These are phyloP conservation scores for Sphyrna mokarran DNA, from an alignment of 2,113 vertebrate species.

Conservation along the genomic window DNA sequence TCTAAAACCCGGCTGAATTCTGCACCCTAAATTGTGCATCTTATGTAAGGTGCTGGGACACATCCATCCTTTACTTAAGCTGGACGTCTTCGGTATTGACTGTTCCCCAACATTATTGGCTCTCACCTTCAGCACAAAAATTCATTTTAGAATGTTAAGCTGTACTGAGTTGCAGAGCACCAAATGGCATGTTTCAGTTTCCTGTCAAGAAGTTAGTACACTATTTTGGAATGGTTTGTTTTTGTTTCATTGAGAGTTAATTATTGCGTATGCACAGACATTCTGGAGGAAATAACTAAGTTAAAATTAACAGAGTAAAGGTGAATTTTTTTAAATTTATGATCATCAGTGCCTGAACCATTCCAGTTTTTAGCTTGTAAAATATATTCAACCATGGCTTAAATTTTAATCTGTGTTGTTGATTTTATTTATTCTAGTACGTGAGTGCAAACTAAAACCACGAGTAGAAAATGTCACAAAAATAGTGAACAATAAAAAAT, in stretches of 20 bases:
- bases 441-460: rapidly evolving
- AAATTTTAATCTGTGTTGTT: neutral
- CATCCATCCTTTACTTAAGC: neutral
- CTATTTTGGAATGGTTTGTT: neutral
- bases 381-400: neutral
- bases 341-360: neutral
- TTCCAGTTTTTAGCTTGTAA: neutral
- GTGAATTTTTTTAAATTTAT: neutral
- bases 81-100: neutral
- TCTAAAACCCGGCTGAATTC: neutral
- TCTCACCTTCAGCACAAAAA: neutral
- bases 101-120: neutral
- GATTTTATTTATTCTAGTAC: neutral
- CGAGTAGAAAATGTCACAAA: neutral
- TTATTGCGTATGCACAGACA: neutral
- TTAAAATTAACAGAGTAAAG: neutral
- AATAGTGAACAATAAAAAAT: neutral
- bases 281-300: neutral
- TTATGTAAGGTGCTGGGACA: neutral
- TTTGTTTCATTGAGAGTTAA: neutral
- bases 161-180: neutral
- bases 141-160: neutral
- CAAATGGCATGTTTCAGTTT: neutral
- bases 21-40: neutral
- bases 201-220: neutral